Percentiles rank a stretch among this genome's conserved stretches.
These are phyloP conservation scores for Acanthiza pusilla DNA, from an alignment of 2,797 vertebrate species.

Conservation along the genomic window DNA sequence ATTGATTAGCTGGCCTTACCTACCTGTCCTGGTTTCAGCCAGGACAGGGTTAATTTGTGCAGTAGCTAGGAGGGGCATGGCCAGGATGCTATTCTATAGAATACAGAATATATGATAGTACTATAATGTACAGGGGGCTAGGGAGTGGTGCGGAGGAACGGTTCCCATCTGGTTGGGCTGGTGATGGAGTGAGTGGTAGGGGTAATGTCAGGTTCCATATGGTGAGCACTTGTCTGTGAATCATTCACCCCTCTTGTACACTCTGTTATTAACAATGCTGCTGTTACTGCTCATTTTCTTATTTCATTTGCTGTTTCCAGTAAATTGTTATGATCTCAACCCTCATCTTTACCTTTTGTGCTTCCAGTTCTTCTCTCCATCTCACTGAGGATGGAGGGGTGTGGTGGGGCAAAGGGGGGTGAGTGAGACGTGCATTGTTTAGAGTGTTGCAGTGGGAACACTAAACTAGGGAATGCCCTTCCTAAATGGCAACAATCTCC, in stretches of 20 bases:
- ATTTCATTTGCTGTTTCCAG: background rate
- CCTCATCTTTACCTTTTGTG: too few species aligned
- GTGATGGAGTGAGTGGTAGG: fast-evolving
- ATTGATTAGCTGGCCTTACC: background rate
- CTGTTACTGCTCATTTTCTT: background rate
- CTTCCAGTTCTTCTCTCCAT: background rate
- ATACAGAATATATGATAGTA: background rate
- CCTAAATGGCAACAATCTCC: background rate
- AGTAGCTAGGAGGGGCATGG: background rate
- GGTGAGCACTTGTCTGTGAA: background rate
- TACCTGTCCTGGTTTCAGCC: background rate
- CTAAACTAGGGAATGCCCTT: background rate
- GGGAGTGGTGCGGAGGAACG: background rate
- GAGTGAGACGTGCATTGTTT: fast-evolving
- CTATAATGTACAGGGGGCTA: background rate
- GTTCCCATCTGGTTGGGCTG: fast-evolving
- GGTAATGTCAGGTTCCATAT: background rate
- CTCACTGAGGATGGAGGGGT: background rate
- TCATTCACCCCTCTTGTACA: background rate
- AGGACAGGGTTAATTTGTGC: background rate
- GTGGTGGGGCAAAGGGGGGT: too few species aligned
- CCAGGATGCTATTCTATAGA: background rate
- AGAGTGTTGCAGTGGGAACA: background rate
- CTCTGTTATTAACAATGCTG: background rate
- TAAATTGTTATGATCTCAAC: background rate